Conservation (phyloP, 2,797 vertebrate genomes). For the Carcharodon carcharias region DNA sequence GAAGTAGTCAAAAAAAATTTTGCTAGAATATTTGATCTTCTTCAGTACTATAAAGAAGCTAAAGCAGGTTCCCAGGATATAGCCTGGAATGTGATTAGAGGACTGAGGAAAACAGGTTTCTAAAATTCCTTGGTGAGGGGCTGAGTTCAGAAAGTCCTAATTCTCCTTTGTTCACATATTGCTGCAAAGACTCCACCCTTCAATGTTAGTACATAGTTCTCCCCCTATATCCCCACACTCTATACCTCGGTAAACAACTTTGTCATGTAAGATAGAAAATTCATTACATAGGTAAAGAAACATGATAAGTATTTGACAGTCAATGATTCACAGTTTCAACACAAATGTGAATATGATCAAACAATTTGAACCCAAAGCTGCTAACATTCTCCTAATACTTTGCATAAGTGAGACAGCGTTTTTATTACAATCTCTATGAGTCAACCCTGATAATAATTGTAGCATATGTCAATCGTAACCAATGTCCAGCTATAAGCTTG, state of each 20-base stretch:
- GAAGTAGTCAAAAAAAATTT: background rate
- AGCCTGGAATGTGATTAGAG: background rate
- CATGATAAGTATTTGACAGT: background rate
- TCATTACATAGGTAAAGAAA: background rate
- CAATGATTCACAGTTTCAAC: background rate
- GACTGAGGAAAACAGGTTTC: background rate
- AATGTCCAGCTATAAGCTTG: background rate
- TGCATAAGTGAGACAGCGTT: background rate
- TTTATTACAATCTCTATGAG: background rate
- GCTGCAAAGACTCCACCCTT: background rate
- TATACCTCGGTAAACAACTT: background rate
- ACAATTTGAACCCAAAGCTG: background rate
- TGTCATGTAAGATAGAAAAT: background rate
- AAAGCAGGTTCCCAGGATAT: too few relatives aligned
- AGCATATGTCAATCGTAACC: background rate
- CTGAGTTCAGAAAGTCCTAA: background rate
- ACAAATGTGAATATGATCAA: background rate
- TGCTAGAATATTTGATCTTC: background rate
- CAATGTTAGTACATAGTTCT: background rate
- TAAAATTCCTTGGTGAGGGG: background rate
- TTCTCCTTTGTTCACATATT: background rate
- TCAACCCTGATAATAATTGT: background rate
- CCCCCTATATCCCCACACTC: background rate
- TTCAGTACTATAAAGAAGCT: background rate
- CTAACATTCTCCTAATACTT: background rate